Base-by-base conservation (phyloP, 2,797 vertebrate species). In the Chelon labrosus region DNA sequence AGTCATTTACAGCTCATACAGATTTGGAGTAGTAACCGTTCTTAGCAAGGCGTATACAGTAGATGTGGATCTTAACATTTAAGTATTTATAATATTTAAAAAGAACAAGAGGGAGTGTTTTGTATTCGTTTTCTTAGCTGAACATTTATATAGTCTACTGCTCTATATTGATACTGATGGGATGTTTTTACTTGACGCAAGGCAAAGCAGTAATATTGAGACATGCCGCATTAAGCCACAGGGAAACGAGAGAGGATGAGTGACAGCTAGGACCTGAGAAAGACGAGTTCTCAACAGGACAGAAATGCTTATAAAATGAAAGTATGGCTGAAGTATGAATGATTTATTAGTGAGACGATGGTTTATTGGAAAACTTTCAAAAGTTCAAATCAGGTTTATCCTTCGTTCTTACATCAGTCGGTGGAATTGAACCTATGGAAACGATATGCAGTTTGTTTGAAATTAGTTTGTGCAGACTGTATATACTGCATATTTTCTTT, bases 141-240 rank as follows among this genome's bases (percentile, higher is more conserved):
- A 60, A 80, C 59, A 76, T 76, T 62, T 70, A 83, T 70, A 83
- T 20, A 76, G 49, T 68, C 31, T 65, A 63, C 44, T 39, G 57
- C 44, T 71, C 65, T 61, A 78, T 51, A 63, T 8, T 49, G 14
- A 49, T 46, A 61, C 42, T 62, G 44, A 75, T 62, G 47, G 50
- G 41, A 70, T 22, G 65, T 65, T 78, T 74, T 62, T 22, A 67
- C 35, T 77, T 31, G 7, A 80, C 82, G 80, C 46, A 64, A 55
- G 71, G 58, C 58, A 75, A 64, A 62, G 70, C 69, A 73, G 73
- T 47, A 64, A 77, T 72, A 85, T 38, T 61, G 64, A 70, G 68
- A 83, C 91, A 90, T 86, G 87, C 82, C 80, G 82, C 65, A 65
- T 51, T 19, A 46, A 70, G 35, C 31, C 39, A 58, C 38, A 41